A percentile compares a stretch with the other conserved stretches of the same genome.
phyloP scores from a whole-genome alignment of 2,113 vertebrate genomes.

The Chaenogobius annularis region DNA sequence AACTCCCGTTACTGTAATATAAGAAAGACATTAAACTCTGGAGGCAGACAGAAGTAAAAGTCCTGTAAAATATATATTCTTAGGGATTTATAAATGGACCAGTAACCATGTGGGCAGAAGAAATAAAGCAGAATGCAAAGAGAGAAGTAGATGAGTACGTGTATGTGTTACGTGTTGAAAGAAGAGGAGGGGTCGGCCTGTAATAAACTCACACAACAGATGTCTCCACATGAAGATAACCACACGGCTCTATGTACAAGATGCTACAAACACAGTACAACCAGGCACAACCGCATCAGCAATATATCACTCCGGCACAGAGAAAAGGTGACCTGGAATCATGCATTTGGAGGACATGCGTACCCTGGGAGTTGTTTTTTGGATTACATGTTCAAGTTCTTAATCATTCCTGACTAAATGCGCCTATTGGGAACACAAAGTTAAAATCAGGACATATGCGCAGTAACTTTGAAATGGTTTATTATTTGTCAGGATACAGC shows the following conservation, averaged over 20 bases:
- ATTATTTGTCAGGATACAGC: background rate
- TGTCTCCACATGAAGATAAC: conserved; percentile 70
- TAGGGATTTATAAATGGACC: background rate
- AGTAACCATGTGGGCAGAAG: background rate
- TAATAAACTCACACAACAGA: conserved; percentile 71
- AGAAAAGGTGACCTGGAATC: conserved; percentile 27
- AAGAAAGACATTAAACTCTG: conserved; percentile 15
- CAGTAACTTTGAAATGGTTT: background rate
- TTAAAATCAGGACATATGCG: conserved; percentile 1
- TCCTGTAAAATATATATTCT: background rate
- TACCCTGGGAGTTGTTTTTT: background rate
- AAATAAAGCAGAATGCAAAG: conserved; percentile 1
- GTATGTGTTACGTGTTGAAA: conserved; percentile 39
- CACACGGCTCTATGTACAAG: conserved; percentile 42
- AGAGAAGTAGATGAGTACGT: conserved; percentile 6
- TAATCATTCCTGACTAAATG: conserved; percentile 10
- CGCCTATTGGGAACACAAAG: conserved; percentile 19
- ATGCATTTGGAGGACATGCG: conserved; percentile 10
- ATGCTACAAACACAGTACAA: conserved; percentile 35
- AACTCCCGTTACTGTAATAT: background rate
- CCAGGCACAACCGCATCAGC: conserved; percentile 52
- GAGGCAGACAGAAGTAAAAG: conserved; percentile 7
- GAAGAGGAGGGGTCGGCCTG: conserved; percentile 47
- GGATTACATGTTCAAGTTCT: conserved; percentile 25
- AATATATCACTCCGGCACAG: background rate